Base-by-base conservation (phyloP, 2,888 invertebrate genomes). In the Malthinus flaveolus region DNA sequence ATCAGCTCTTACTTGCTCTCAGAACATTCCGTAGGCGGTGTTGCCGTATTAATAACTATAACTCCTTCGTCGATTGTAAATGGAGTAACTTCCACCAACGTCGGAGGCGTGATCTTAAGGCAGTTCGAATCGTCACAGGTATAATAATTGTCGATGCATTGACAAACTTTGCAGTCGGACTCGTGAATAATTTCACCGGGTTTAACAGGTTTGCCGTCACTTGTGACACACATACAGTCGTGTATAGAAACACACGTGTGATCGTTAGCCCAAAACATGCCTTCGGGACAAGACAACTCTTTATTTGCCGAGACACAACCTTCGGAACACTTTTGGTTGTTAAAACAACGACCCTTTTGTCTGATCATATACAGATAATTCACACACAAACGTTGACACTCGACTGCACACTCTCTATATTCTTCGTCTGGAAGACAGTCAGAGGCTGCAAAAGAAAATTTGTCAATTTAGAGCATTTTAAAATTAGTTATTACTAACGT, bases 111-210 rank as follows among this genome's bases (percentile, higher is more conserved):
- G 11, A 32, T 49, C n/a, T 32, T 47, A 33, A 37, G 15, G 64
- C 88, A 88, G 1, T 77, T 64, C 7, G 79, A 80, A 31, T 81
- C 76, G 71, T 87, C 86, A 72, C 94, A 94, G 44, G 85, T 83
- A 58, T 89, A 85, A 13, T 82, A 82, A 77, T 94, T 93, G 71
- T 90, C 84, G 6, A 91, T 80, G 68, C 95, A 95, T 67, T 93
- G 93, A 70, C 94, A 95, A 9, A 85, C 81, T 68, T 86, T 84
- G 70, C 90, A 91, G 0, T 84, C 85, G 1, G 80, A 79, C 67
- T 85, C 85, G 9, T 77, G 68, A 1, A 84, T 75, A 0, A 87
- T 82, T 49, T 85, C 85, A 11, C 90, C 89, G 0, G 94, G 92
- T 86, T 87, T 86, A 1, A 92, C 80, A 7, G 86, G 79, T 45